Base-by-base conservation (phyloP, 2,888 invertebrate species). In the Caenorhabditis auriculariae region DNA sequence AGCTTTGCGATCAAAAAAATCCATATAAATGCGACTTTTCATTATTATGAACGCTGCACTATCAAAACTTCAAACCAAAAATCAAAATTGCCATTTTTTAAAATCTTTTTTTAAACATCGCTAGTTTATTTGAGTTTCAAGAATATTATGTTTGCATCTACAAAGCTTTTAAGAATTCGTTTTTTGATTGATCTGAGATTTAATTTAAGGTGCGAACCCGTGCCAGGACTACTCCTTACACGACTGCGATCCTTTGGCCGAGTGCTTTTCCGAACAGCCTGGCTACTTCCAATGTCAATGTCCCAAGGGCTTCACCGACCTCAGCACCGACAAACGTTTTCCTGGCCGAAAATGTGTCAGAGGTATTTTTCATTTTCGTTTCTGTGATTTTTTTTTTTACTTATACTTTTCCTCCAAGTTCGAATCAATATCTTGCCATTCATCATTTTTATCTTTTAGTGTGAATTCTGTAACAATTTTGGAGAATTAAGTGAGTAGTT, bases 221-320 rank as follows among this genome's bases (percentile, higher is more conserved):
- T 81, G 81, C 55, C 70, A 77, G 49, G 81, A 82, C 59, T 76
- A 77, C 59, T 74, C 79, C 0, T 67, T 81, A 27, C 77, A 82
- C 59, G 81, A 81, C 61, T 81, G 81, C 52, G 78, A 80, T 47
- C 50, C 72, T 7, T 60, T 78, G 24, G 81, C 81, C 21, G 76
- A 78, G 53, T 81, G 81, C 54, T 56, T 68, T 46, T 77, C 75
- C 41, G 75, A 75, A 44, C 72, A 77, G 49, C 78, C 78, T 26
- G 81, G 81, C 23, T 80, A 74, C 57, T 81, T 81, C 66, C 72
- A 77, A 47, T 71, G 71, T 45, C 60, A 60, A 27, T 81, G 81
- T 54, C 80, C 80, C 19, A 51, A 58, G 19, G 80, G 80, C 26
- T 82, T 76, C 60, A 65, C 69, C 41, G 81, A 81, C 58, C 44